Conservation (phyloP, 1,140 invertebrate genomes). For the Chironomus tepperi region DNA sequence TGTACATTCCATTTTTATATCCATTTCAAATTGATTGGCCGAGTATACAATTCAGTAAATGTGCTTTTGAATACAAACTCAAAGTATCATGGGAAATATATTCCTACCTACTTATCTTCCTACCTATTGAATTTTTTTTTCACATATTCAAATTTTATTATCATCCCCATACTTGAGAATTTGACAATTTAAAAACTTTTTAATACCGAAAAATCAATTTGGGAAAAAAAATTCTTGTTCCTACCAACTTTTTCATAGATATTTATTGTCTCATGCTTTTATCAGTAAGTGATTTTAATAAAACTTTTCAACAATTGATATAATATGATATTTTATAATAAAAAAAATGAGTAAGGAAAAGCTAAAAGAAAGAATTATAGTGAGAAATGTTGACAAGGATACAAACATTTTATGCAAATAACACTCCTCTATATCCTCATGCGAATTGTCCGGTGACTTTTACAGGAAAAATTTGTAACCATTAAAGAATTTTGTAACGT, state of each 20-base stretch:
- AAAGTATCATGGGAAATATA: no score
- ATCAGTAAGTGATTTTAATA: not conserved
- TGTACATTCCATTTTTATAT: not conserved
- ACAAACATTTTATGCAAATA: constrained; percentile 4
- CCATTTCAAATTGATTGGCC: no score
- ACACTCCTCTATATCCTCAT: not conserved
- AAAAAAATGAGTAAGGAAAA: not conserved
- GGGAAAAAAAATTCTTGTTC: not conserved
- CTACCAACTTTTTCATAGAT: not conserved
- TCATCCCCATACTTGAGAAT: not conserved
- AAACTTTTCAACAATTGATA: constrained; percentile 9
- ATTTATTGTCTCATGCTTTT: not conserved
- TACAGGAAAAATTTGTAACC: not conserved
- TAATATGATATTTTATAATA: not conserved
- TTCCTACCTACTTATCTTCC: no score
- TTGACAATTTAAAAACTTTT: not conserved
- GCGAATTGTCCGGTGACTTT: not conserved
- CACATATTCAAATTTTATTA: not conserved
- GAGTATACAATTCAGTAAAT: no score
- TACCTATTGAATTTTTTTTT: not conserved
- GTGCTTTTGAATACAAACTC: no score
- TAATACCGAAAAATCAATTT: constrained; percentile 15
- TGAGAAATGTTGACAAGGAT: constrained; percentile 3
- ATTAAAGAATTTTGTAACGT: not conserved
- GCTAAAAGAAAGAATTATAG: not conserved